These are phyloP conservation scores for Netelia virgata DNA, from an alignment of 2,888 invertebrate species.

Conservation along the genomic window DNA sequence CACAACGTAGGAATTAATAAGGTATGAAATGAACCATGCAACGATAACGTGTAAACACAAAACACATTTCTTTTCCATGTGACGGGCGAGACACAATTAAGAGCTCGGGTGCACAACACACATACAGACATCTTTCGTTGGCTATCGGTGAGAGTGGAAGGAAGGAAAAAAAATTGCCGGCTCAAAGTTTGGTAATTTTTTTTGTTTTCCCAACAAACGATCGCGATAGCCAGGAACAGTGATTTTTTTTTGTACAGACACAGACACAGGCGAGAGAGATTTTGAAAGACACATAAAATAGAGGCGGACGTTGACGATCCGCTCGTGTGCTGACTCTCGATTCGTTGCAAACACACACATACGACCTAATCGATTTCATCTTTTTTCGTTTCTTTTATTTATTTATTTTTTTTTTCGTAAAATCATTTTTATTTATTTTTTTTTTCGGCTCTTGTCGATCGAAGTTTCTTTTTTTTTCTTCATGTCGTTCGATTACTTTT, in stretches of 20 bases:
- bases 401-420: background rate
- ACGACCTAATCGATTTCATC: constrained; percentile 43
- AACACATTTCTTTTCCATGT: constrained; percentile 46
- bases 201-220: constrained; percentile 1
- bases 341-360: constrained; percentile 67
- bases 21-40: constrained; percentile 84
- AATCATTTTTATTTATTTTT: background rate
- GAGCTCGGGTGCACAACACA: constrained; percentile 66
- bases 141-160: constrained; percentile 23
- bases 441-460: background rate
- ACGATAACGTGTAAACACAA: constrained; percentile 77
- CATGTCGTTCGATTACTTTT: constrained; percentile 42
- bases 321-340: constrained; percentile 65
- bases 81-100: constrained; percentile 58
- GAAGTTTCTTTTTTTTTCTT: constrained; percentile 16
- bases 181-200: constrained; percentile 7
- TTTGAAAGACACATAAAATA: constrained; percentile 56
- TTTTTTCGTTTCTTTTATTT: constrained; percentile 26
- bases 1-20: constrained; percentile 85
- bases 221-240: background rate
- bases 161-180: constrained; percentile 23
- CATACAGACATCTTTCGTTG: constrained; percentile 53
- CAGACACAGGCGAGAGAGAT: constrained; percentile 54
- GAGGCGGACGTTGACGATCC: constrained; percentile 59
- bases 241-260: constrained; percentile 31